A percentile compares a stretch with the other conserved stretches of the same genome.
Evolutionary conservation across 2,113 vertebrate species (phyloP).

Genomic region (Phylloscopus whistleri): DNA sequence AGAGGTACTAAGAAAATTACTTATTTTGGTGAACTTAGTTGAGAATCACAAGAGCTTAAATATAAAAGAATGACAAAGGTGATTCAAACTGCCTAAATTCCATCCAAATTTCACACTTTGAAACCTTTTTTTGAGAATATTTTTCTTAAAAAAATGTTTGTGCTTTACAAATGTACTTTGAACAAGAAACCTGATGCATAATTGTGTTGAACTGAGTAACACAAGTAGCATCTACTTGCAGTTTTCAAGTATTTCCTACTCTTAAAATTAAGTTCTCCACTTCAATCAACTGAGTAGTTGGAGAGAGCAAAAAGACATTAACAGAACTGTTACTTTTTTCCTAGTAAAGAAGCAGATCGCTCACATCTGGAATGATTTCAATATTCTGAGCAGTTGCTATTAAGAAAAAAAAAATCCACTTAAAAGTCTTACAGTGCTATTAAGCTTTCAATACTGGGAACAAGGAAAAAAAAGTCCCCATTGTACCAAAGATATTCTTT

Average conservation of each 20-base stretch:
- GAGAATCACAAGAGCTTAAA: background rate
- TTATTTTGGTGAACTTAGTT: background rate
- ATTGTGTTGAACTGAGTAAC: background rate
- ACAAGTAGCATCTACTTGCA: background rate
- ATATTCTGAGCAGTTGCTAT: background rate
- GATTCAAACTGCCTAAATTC: background rate
- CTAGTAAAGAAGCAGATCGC: background rate
- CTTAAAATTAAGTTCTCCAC: background rate
- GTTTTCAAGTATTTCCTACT: background rate
- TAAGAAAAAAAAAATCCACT: background rate
- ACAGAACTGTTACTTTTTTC: background rate
- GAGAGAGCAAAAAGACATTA: background rate
- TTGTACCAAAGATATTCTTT: background rate
- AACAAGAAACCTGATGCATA: background rate
- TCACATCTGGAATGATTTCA: background rate
- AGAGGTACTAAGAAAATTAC: background rate
- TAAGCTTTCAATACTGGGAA: background rate
- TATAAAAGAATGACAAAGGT: background rate
- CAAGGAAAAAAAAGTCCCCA: background rate
- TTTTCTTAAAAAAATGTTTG: background rate
- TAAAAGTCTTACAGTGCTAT: background rate
- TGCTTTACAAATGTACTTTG: background rate
- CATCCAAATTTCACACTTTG: background rate
- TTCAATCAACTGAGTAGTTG: background rate
- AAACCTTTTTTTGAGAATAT: rapidly evolving